Conservation (phyloP, 2,797 vertebrate species). For the Melanotaenia pygmaea region DNA sequence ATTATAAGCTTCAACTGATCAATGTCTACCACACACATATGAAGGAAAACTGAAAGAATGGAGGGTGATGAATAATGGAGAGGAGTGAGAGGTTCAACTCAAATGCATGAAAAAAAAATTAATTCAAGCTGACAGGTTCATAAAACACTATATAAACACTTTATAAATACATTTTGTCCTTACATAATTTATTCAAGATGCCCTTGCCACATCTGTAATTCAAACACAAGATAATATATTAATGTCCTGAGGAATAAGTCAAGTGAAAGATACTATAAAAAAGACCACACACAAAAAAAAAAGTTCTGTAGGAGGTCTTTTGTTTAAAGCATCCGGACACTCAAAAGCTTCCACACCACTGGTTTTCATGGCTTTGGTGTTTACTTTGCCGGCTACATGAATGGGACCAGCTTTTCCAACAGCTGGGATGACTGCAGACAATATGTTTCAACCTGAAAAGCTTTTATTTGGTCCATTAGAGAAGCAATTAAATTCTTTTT, state of each 20-base stretch:
- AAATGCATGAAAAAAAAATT: conserved; percentile 6
- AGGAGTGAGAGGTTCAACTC: conserved; percentile 30
- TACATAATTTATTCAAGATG: not conserved
- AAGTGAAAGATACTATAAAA: not conserved
- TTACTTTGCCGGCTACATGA: not conserved
- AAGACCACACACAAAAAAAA: not conserved
- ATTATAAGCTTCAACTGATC: conserved; percentile 99
- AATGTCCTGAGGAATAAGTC: not conserved
- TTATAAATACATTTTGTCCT: too few relatives aligned
- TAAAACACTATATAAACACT: not conserved
- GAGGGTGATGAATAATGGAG: conserved; percentile 35
- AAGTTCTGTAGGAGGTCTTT: too few relatives aligned
- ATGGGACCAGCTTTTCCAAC: not conserved
- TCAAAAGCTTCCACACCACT: too few relatives aligned
- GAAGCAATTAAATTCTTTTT: not conserved
- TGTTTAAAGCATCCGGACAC: not conserved
- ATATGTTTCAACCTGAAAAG: not conserved
- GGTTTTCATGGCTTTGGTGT: not conserved
- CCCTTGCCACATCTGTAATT: not conserved
- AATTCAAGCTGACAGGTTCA: not conserved
- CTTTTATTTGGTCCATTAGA: not conserved
- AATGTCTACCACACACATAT: conserved; percentile 95
- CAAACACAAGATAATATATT: not conserved
- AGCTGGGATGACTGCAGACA: not conserved
- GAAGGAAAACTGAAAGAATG: conserved; percentile 93